phyloP scores from a whole-genome alignment of 23 tunicate genomes.

The Halocynthia aurantium region DNA sequence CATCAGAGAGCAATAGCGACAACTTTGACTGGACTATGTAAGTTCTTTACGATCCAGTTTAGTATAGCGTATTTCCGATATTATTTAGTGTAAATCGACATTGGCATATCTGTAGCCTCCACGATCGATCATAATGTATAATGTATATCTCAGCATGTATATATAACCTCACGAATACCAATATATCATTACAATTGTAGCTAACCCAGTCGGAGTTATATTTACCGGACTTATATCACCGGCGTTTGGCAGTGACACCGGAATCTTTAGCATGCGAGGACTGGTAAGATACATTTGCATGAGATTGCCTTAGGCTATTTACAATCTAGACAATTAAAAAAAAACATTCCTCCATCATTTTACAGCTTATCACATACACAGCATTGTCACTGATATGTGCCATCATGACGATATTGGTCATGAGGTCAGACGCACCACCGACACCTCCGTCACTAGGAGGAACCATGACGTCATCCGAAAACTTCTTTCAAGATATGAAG shows the following conservation, averaged over 20 bases:
- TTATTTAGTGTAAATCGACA: neutral
- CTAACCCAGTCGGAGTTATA: conserved; percentile 82
- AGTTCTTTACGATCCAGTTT: neutral
- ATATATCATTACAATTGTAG: conserved; percentile 21
- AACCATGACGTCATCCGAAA: conserved; percentile 11
- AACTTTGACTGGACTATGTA: conserved; percentile 53
- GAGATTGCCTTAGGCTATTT: neutral
- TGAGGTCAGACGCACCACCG: conserved; percentile 72
- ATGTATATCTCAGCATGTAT: neutral
- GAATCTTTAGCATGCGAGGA: conserved; percentile 22
- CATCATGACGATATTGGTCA: conserved; percentile 24
- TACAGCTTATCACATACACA: conserved; percentile 61
- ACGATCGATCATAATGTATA: neutral
- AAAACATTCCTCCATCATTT: neutral
- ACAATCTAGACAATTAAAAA: neutral
- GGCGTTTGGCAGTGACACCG: conserved; percentile 29
- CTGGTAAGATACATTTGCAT: conserved; percentile 34
- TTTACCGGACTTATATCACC: conserved; percentile 68
- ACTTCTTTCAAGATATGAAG: conserved; percentile 42
- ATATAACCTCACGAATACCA: neutral
- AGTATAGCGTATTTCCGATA: neutral
- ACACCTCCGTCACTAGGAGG: conserved; percentile 74
- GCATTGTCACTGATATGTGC: conserved; percentile 39
- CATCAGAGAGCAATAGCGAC: conserved; percentile 61
- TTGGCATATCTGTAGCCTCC: neutral